Evolutionary conservation across 2,113 vertebrate genomes (phyloP), one percentile per base, ranked within the genome.

Genomic region (Cyrtonyx montezumae): DNA sequence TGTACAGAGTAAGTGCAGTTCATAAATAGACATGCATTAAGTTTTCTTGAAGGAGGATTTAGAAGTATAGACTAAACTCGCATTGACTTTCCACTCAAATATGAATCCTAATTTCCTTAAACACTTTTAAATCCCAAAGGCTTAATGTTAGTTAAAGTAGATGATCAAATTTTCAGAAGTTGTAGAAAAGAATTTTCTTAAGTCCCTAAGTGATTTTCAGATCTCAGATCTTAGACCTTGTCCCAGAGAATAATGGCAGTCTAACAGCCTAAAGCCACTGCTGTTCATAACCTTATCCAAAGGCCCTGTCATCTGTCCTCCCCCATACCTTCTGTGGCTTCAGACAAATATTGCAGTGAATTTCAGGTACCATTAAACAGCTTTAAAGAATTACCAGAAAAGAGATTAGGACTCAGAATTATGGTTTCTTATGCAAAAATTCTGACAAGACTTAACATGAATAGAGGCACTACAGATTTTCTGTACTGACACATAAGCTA

Each of bases 401-500:
- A 80, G 79, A 90, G 85, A 92, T 94, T 51, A 90, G 20, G 79
- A 55, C 79, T 94, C 84, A 93, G 82, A 94, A 94, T 17, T 83
- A 79, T 83, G 87, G 93, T 88, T 94, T 91, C 73, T 86, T 69
- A 91, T 65, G 56, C 76, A 91, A 92, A 91, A 92, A 42, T 71
- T 73, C 69, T 74, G 68, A 95, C 95, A 95, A 94, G 95, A 91
- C 69, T 78, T 84, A 91, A 94, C 91, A 95, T 9, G 91, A 95
- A 81, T 19, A 42, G 37, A 95, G 13, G 34, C 71, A 46, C 36
- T 79, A 28, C 65, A 65, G 79, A 11, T 88, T 71, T 53, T 91
- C 79, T 90, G 43, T 34, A 61, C 53, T 65, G 53, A 58, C 53
- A 62, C 51, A n/a, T 0, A 4, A 45, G 16, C 71, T 91, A 70